Conservation (phyloP, 2,888 invertebrate species). For the Chloroclystis v-ata region DNA sequence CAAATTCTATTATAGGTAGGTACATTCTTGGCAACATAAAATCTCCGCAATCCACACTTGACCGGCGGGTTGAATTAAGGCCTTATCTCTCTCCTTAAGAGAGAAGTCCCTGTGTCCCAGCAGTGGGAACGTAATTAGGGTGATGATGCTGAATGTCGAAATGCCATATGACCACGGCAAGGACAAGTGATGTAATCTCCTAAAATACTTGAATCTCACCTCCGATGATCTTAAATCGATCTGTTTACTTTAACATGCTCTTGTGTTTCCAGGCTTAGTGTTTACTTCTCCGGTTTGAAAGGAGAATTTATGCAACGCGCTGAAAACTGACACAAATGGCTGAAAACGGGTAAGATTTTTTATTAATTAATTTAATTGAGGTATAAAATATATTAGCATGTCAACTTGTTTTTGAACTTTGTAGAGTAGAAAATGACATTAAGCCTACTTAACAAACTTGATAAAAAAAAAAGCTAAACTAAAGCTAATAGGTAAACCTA, state of each 20-base stretch:
- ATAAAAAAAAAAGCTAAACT: too few relatives aligned
- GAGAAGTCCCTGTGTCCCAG: too few relatives aligned
- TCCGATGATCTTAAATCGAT: conserved; percentile 19
- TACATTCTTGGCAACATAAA: too few relatives aligned
- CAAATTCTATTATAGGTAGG: too few relatives aligned
- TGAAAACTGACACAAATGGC: conserved; percentile 47
- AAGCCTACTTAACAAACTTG: too few relatives aligned
- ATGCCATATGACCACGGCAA: conserved; percentile 10
- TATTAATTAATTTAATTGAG: not conserved
- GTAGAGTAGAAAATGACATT: not conserved
- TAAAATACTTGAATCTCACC: conserved; percentile 26
- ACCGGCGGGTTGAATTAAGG: too few relatives aligned
- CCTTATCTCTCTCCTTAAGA: too few relatives aligned
- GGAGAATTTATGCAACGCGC: conserved; percentile 30
- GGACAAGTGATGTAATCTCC: conserved; percentile 26
- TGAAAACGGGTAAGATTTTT: conserved; percentile 57
- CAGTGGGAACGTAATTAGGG: too few relatives aligned
- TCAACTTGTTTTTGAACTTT: not conserved
- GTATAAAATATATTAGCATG: not conserved
- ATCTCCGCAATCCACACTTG: too few relatives aligned
- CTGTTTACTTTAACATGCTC: conserved; percentile 21
- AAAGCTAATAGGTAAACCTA: too few relatives aligned
- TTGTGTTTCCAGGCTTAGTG: conserved; percentile 26
- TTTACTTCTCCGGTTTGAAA: too few relatives aligned
- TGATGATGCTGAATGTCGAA: too few relatives aligned